phyloP scores from a whole-genome alignment of 2,797 vertebrate genomes.

The Anguilla anguilla region DNA sequence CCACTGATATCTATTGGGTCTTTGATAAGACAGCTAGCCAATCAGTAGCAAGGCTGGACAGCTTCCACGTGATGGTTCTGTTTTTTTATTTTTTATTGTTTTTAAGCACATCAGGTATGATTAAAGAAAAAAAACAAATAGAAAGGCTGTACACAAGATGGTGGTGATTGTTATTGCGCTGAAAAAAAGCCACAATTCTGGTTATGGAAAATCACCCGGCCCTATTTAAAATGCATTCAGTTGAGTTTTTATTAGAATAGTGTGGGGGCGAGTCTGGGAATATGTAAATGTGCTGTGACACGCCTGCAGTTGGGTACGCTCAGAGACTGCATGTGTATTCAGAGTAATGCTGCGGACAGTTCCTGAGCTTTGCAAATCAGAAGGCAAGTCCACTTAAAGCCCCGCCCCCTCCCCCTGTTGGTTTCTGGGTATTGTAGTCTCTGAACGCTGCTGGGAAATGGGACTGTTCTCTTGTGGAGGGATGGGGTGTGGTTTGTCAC shows the following conservation, averaged over 20 bases:
- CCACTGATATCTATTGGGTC: too few species aligned
- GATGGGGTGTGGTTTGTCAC: neutral
- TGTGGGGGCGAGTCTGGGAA: neutral
- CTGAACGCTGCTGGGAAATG: slow-evolving; percentile 8
- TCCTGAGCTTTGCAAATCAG: neutral
- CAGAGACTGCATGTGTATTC: neutral
- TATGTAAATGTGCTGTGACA: neutral
- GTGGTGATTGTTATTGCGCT: neutral
- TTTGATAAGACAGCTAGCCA: too few species aligned
- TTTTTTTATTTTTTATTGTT: neutral
- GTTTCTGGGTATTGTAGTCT: slow-evolving; percentile 25
- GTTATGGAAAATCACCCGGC: neutral
- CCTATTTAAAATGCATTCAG: neutral
- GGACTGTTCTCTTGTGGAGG: neutral
- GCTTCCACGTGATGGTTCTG: too few species aligned
- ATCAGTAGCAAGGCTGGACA: too few species aligned
- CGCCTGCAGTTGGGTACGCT: neutral
- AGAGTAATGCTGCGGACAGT: neutral
- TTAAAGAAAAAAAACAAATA: neutral
- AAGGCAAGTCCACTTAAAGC: slow-evolving; percentile 8
- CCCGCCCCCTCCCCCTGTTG: neutral
- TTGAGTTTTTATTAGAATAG: neutral
- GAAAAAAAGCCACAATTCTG: neutral
- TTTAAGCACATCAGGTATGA: too few species aligned
- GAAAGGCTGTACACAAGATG: neutral